Evolutionary conservation across 2,797 vertebrate species (phyloP), one percentile per base, ranked within the genome.

Genomic region (Acanthis flammea): DNA sequence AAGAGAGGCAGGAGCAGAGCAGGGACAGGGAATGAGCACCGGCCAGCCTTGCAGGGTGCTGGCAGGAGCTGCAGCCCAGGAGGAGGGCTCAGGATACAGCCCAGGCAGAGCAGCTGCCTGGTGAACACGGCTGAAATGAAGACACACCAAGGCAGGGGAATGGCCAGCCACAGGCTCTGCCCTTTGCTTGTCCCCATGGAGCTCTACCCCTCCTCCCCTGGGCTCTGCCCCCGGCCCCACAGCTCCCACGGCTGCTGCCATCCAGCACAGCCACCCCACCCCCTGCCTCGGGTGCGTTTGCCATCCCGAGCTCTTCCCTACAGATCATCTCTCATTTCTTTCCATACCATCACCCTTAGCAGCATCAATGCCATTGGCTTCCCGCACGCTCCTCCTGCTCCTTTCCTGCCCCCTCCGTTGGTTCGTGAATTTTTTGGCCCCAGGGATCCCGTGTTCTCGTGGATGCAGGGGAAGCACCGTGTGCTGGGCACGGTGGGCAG

Each of bases 381-480:
- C 89, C 78, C 3, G 9, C 44, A 31, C 21, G 47, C 35, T 33
- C 18, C 44, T 89, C 42, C 70, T 10, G 45, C 61, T 86, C 76
- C 47, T 35, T 24, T 47, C 86, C 79, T 27, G 39, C 65, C 48
- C 90, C 58, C 37, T 80, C 88, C 3, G 2, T 44, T 54, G 60
- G 75, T 65, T 68, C 1, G 42, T 71, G 92, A 95, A 92, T 96
- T 92, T 85, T 86, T 94, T 68, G 96, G 95, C 95, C 96, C 96
- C 90, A 41, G 95, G 71, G 79, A 95, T 85, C 81, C 35, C 55
- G 92, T 90, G 97, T 97, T 97, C 85, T 55, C 71, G 28, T 41
- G 45, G 83, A 94, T 85, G 97, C 92, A 96, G 90, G 90, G 79
- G 89, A 94, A 66, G 33, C 91, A 44, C 90, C 61, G 51, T 35